phyloP scores from a whole-genome alignment of 2,797 vertebrate species.

The Phataginus tetradactyla region DNA sequence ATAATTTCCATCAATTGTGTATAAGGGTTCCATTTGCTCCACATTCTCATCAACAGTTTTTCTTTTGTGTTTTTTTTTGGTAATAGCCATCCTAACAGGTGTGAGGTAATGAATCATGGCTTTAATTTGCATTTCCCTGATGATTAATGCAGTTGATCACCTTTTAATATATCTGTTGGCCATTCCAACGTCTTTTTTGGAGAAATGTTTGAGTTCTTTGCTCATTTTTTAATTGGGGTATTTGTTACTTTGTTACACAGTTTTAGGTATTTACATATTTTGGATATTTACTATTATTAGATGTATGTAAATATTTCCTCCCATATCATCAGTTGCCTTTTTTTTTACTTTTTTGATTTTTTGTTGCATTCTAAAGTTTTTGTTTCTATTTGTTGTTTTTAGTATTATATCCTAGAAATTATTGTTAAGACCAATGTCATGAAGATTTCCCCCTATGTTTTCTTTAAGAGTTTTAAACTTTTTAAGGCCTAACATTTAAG shows the following conservation, averaged over 20 bases:
- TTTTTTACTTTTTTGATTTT: not conserved
- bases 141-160: no score
- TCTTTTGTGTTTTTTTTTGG: not conserved
- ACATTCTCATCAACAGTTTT: not conserved
- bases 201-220: not conserved
- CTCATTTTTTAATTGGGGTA: not conserved
- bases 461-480: no score
- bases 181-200: no score
- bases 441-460: no score
- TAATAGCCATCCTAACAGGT: not conserved
- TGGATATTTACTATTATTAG: not conserved
- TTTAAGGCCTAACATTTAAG: no score
- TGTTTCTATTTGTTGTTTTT: not conserved
- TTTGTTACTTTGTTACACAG: not conserved
- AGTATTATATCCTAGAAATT: not conserved
- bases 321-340: not conserved
- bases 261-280: not conserved
- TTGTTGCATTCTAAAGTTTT: not conserved
- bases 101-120: no score
- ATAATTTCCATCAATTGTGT: not conserved
- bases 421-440: no score
- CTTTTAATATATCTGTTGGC: no score
- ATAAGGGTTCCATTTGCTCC: not conserved
- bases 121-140: no score
- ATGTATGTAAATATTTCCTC: not conserved